phyloP scores from a whole-genome alignment of 2,888 invertebrate genomes.

The Therioaphis trifolii region DNA sequence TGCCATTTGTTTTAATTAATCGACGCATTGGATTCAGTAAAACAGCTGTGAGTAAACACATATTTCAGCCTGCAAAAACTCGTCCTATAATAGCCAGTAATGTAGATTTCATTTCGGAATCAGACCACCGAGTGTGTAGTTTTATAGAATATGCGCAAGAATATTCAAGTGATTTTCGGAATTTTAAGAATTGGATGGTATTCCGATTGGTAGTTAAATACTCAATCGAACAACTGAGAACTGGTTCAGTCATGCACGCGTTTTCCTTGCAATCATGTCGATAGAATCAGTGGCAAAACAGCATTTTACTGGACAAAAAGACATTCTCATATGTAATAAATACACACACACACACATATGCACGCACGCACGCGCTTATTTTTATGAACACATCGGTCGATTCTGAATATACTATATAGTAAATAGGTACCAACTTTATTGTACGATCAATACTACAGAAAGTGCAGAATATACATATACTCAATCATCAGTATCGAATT shows the following conservation, averaged over 20 bases:
- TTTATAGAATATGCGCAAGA: neutral
- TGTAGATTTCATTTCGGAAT: neutral
- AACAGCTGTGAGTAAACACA: too few relatives aligned
- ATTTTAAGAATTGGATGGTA: slow-evolving; percentile 27
- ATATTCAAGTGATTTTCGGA: slow-evolving; percentile 50
- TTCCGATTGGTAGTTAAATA: slow-evolving; percentile 32
- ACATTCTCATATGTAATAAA: slow-evolving; percentile 23
- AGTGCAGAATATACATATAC: too few relatives aligned
- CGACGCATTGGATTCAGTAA: too few relatives aligned
- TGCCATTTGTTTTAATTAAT: too few relatives aligned
- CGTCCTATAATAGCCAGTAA: neutral
- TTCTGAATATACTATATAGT: too few relatives aligned
- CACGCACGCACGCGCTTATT: too few relatives aligned
- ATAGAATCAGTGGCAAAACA: slow-evolving; percentile 51
- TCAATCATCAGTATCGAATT: too few relatives aligned
- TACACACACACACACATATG: neutral
- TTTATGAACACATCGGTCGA: neutral
- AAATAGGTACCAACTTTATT: too few relatives aligned
- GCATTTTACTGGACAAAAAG: slow-evolving; percentile 49
- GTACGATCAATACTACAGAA: too few relatives aligned
- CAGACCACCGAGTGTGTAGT: slow-evolving; percentile 21
- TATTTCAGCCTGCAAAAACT: too few relatives aligned
- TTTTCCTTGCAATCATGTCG: slow-evolving; percentile 27
- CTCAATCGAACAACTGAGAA: slow-evolving; percentile 40
- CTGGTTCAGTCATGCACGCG: slow-evolving; percentile 49